Evolutionary conservation across 2,888 invertebrate genomes (phyloP).

Genomic region (Scaptomyza caliginosa): DNA sequence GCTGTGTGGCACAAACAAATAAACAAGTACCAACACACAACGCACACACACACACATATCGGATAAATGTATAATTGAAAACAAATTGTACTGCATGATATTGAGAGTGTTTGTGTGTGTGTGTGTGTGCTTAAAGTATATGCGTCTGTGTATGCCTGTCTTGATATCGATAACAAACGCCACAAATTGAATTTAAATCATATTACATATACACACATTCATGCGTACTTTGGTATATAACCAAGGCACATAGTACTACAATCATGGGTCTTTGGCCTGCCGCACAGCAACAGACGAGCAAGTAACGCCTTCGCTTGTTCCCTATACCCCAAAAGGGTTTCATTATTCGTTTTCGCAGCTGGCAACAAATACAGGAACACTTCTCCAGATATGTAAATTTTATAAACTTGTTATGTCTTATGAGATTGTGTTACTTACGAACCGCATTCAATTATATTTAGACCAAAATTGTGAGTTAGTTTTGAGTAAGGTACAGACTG

Average conservation of each 20-base stretch:
- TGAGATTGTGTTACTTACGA: background rate
- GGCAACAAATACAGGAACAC: background rate
- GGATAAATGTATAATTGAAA: constrained; percentile 75
- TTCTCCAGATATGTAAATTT: constrained; percentile 2
- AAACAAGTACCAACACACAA: constrained; percentile 13
- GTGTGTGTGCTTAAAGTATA: constrained; percentile 6
- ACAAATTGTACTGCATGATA: constrained; percentile 77
- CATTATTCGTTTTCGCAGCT: background rate
- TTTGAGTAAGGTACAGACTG: background rate
- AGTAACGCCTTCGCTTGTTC: constrained; percentile 53
- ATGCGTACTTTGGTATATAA: constrained; percentile 14
- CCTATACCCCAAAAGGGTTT: constrained; percentile 35
- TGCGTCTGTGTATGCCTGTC: constrained; percentile 42
- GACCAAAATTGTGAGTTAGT: background rate
- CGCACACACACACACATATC: constrained; percentile 15
- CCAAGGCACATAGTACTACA: constrained; percentile 20
- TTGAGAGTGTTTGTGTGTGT: constrained; percentile 49
- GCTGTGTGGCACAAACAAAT: constrained; percentile 30
- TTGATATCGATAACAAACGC: constrained; percentile 78
- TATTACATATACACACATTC: constrained; percentile 54
- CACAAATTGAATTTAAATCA: constrained; percentile 77
- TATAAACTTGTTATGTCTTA: background rate
- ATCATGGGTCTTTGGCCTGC: constrained; percentile 27
- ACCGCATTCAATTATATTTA: background rate
- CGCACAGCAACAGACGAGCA: constrained; percentile 33